Percentiles rank a stretch among this genome's conserved stretches.
Conservation (phyloP, 2,113 vertebrate genomes). For the Anarhynchus alexandrinus region DNA sequence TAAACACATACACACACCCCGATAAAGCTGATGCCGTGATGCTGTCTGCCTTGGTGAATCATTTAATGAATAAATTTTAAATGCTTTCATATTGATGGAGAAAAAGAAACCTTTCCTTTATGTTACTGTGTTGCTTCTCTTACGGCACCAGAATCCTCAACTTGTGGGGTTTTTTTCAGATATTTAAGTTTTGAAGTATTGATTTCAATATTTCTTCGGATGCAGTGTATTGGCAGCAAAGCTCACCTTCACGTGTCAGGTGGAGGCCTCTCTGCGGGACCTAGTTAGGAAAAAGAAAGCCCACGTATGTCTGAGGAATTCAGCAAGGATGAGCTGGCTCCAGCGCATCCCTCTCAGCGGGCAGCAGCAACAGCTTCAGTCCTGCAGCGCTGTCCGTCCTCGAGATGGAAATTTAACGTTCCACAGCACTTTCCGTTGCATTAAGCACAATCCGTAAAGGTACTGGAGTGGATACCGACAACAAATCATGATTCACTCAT, state of each 20-base stretch:
- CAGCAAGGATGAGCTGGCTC: neutral
- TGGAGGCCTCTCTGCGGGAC: neutral
- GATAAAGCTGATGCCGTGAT: fast-evolving
- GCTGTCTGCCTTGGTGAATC: neutral
- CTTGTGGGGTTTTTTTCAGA: neutral
- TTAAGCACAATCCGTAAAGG: neutral
- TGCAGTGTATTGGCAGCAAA: neutral
- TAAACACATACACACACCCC: too few species aligned
- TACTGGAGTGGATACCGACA: neutral
- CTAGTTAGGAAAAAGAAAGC: neutral
- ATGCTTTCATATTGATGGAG: neutral
- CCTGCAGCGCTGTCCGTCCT: neutral
- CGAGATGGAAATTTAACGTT: neutral
- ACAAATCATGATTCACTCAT: neutral
- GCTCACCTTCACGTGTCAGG: neutral
- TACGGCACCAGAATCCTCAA: neutral
- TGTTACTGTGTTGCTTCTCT: neutral
- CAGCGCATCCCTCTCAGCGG: neutral
- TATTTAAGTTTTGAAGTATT: neutral
- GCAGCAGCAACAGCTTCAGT: neutral
- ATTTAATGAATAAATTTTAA: neutral
- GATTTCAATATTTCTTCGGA: neutral
- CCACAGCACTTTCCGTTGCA: neutral
- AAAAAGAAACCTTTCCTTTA: neutral
- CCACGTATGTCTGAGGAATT: neutral